phyloP scores from a whole-genome alignment of 1,140 invertebrate species.

The Eueides isabella region DNA sequence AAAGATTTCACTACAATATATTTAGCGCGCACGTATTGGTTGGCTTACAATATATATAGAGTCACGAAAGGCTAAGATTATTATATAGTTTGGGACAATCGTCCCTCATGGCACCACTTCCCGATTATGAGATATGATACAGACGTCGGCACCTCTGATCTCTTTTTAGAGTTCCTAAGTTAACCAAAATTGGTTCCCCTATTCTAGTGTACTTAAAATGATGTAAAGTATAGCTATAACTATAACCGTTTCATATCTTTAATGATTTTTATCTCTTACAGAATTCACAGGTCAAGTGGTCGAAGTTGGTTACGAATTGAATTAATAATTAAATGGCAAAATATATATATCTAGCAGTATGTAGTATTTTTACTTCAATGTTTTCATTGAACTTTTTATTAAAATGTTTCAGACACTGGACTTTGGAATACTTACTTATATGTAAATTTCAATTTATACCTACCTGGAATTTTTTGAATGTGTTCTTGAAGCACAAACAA shows the following conservation, averaged over 20 bases:
- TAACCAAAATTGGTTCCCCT: conserved; percentile 26
- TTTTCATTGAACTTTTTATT: too few relatives aligned
- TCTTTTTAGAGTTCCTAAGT: conserved; percentile 25
- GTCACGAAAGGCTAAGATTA: conserved; percentile 30
- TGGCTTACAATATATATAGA: not conserved
- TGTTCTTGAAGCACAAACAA: conserved; percentile 55
- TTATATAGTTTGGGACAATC: conserved; percentile 53
- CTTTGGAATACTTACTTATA: not conserved
- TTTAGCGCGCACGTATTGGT: too few relatives aligned
- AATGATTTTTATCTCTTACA: not conserved
- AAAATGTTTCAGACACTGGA: too few relatives aligned
- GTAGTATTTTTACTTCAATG: too few relatives aligned
- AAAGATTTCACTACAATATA: too few relatives aligned
- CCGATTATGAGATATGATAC: conserved; percentile 66
- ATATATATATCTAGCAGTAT: too few relatives aligned
- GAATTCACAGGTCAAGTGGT: not conserved
- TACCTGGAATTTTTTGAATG: conserved; percentile 18
- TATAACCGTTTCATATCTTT: too few relatives aligned
- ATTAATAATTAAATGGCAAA: too few relatives aligned
- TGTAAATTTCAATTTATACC: not conserved
- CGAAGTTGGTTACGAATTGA: too few relatives aligned
- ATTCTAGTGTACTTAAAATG: not conserved
- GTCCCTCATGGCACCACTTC: conserved; percentile 57
- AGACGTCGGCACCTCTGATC: conserved; percentile 52
- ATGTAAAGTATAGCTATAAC: not conserved